Conservation (phyloP, 2,888 invertebrate genomes). For the Invenusta paracnida region DNA sequence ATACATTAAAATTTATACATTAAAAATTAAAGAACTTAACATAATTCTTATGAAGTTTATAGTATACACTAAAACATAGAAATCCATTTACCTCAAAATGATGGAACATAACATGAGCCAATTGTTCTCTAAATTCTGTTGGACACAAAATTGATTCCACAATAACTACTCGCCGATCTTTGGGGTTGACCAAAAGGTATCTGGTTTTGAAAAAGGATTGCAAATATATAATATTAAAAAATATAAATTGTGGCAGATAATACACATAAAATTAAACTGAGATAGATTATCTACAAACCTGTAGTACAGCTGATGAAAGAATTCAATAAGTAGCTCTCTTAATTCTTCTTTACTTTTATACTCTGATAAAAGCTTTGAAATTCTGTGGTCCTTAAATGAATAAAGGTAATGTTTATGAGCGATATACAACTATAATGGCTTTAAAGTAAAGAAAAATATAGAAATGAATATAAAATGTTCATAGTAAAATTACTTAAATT, state of each 20-base stretch:
- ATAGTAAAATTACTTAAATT: background rate
- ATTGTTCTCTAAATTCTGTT: constrained; percentile 75
- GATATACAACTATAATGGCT: background rate
- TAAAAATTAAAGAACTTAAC: background rate
- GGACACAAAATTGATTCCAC: constrained; percentile 82
- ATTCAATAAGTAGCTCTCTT: constrained; percentile 78
- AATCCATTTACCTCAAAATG: constrained; percentile 75
- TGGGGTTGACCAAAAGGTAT: constrained; percentile 81
- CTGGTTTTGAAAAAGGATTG: too few species aligned
- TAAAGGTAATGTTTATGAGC: background rate
- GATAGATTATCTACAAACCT: constrained; percentile 66
- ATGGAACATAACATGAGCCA: constrained; percentile 82
- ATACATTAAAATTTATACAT: background rate
- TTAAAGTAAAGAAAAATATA: too few species aligned
- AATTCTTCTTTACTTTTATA: constrained; percentile 63
- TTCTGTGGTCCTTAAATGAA: background rate
- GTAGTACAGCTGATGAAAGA: constrained; percentile 80
- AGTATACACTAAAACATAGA: too few species aligned
- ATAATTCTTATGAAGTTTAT: background rate
- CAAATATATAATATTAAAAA: too few species aligned
- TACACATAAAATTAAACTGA: too few species aligned
- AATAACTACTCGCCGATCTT: constrained; percentile 79
- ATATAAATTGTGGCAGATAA: too few species aligned
- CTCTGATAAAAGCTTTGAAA: background rate
- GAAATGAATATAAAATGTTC: too few species aligned